Conservation (phyloP, 2,797 vertebrate species). For the Gadopsis bispinosus region DNA sequence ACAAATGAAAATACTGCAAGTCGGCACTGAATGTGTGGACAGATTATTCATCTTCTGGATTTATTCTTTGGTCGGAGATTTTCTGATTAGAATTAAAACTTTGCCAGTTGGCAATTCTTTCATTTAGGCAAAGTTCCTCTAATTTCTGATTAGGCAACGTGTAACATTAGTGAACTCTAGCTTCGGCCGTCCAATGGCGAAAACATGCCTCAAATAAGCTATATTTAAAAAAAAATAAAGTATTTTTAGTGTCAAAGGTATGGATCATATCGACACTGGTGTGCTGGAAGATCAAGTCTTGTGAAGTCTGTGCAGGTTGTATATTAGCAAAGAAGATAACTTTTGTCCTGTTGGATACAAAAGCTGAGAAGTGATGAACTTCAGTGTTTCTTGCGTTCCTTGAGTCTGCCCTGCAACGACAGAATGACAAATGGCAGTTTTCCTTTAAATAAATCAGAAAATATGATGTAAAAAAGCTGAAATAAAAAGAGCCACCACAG, state of each 20-base stretch:
- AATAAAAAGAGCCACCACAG: constrained; percentile 57
- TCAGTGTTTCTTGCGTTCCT: background rate
- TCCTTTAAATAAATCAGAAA: background rate
- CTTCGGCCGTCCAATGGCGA: background rate
- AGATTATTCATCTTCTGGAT: background rate
- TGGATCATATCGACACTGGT: background rate
- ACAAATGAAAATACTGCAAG: no score
- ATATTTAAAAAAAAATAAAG: no score
- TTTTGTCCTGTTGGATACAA: background rate
- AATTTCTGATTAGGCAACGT: background rate
- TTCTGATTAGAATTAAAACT: background rate
- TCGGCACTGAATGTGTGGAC: background rate
- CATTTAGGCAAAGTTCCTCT: background rate
- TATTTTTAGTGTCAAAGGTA: background rate
- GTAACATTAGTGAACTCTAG: background rate
- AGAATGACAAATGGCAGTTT: background rate
- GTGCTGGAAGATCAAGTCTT: background rate
- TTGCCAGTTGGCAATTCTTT: background rate
- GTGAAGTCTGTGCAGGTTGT: no score
- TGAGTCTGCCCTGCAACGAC: background rate
- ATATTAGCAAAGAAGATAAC: no score
- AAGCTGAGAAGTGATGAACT: background rate
- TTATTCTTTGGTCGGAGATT: background rate
- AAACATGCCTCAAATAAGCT: background rate
- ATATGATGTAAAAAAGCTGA: no score